Conservation (phyloP, 2,113 vertebrate species). For the Corythaixoides concolor region DNA sequence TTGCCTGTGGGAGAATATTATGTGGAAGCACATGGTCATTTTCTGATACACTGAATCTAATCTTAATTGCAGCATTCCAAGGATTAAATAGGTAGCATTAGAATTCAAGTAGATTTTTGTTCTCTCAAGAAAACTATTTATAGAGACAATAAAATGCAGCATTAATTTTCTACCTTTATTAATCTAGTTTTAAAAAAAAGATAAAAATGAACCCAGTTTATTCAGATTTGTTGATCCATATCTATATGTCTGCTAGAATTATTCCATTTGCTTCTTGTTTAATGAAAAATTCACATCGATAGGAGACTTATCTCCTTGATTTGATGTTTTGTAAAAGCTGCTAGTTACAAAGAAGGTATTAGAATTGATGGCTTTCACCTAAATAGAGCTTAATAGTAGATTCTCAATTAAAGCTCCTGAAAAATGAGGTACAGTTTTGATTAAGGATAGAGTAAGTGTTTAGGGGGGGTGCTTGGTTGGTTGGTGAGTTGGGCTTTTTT, state of each 20-base stretch:
- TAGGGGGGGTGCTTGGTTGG: neutral
- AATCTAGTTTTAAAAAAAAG: neutral
- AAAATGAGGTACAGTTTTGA: conserved; percentile 1
- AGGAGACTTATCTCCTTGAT: conserved; percentile 10
- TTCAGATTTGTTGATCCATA: conserved; percentile 38
- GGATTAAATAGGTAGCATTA: conserved; percentile 4
- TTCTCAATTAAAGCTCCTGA: conserved; percentile 12
- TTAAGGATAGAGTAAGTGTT: neutral
- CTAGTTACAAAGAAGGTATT: conserved; percentile 44
- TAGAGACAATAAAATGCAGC: neutral
- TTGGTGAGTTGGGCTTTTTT: neutral
- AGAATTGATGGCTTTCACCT: conserved; percentile 7
- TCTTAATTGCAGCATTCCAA: conserved; percentile 13
- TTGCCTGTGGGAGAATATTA: conserved; percentile 62
- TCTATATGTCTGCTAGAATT: conserved; percentile 19
- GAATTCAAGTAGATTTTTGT: conserved; percentile 8
- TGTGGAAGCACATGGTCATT: conserved; percentile 8
- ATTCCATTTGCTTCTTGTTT: conserved; percentile 33
- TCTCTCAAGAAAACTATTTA: conserved; percentile 16
- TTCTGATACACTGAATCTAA: neutral
- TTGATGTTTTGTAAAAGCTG: conserved; percentile 39
- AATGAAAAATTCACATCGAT: conserved; percentile 40
- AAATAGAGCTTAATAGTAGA: conserved; percentile 14
- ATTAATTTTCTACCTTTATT: conserved; percentile 12
- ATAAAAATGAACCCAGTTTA: neutral